Evolutionary conservation across 2,113 vertebrate species (phyloP).

Genomic region (Morphnarchus princeps): DNA sequence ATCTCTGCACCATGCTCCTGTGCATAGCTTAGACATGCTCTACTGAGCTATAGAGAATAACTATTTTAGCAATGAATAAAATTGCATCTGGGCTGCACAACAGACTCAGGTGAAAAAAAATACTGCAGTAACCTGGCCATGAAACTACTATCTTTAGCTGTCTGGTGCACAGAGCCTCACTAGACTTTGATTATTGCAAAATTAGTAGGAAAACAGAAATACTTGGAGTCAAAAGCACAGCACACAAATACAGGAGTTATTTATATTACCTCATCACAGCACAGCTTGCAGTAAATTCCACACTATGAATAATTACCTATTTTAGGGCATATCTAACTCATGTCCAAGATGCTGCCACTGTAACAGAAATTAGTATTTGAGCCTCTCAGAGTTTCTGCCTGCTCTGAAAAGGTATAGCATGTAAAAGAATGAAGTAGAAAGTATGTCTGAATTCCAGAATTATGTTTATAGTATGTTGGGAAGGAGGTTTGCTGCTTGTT

Average conservation of each 20-base stretch:
- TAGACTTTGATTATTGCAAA: not conserved
- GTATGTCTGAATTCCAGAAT: not conserved
- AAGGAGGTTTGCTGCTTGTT: not conserved
- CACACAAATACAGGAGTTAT: conserved; percentile 43
- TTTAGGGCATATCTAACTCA: conserved; percentile 40
- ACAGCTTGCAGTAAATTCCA: conserved; percentile 12
- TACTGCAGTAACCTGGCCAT: not conserved
- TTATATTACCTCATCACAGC: conserved; percentile 44
- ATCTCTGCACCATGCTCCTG: not conserved
- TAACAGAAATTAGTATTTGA: conserved; percentile 19
- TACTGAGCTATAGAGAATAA: not conserved
- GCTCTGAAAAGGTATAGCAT: not conserved
- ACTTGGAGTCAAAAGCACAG: conserved; percentile 31
- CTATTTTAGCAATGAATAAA: not conserved
- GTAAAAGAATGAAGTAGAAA: not conserved
- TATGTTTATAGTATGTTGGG: not conserved
- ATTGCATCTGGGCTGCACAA: not conserved
- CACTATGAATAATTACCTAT: conserved; percentile 48
- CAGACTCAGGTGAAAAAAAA: not conserved
- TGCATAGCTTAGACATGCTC: not conserved
- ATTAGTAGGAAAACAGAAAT: conserved; percentile 54
- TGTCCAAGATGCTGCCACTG: conserved; percentile 26
- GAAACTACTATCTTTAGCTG: not conserved
- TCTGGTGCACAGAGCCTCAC: not conserved
- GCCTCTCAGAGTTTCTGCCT: not conserved